Conservation (phyloP, 2,113 vertebrate species). For the Eptesicus fuscus region DNA sequence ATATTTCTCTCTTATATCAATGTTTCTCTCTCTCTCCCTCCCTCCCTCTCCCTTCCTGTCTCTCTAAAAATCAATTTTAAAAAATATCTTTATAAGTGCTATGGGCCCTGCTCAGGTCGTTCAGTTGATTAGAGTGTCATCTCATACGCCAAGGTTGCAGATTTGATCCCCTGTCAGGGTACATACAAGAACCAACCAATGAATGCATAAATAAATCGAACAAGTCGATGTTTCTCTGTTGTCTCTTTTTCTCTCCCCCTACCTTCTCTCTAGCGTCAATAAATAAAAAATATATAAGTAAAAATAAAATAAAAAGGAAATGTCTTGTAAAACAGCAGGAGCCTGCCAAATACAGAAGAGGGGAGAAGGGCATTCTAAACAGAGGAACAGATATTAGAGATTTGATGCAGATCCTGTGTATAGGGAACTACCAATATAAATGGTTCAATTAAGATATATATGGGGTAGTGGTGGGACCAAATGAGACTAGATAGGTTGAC, state of each 20-base stretch:
- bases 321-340: not conserved
- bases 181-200: not conserved
- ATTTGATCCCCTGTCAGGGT: not conserved
- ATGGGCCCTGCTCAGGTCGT: not conserved
- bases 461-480: not conserved
- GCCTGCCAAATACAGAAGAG: not conserved
- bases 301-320: not conserved
- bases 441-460: not conserved
- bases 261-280: not conserved
- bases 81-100: not conserved
- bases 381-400: not conserved
- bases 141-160: not conserved
- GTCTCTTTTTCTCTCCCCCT: not conserved
- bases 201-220: not conserved
- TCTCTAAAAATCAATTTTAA: no score
- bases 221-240: not conserved
- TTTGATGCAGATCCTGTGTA: not conserved
- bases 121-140: not conserved
- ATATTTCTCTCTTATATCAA: not conserved
- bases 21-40: not conserved
- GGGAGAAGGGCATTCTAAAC: not conserved
- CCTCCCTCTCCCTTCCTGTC: no score
- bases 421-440: not conserved
- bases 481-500: not conserved
- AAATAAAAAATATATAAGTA: not conserved